Evolutionary conservation across 2,797 vertebrate genomes (phyloP).

Genomic region (Enteromius mattozi): DNA sequence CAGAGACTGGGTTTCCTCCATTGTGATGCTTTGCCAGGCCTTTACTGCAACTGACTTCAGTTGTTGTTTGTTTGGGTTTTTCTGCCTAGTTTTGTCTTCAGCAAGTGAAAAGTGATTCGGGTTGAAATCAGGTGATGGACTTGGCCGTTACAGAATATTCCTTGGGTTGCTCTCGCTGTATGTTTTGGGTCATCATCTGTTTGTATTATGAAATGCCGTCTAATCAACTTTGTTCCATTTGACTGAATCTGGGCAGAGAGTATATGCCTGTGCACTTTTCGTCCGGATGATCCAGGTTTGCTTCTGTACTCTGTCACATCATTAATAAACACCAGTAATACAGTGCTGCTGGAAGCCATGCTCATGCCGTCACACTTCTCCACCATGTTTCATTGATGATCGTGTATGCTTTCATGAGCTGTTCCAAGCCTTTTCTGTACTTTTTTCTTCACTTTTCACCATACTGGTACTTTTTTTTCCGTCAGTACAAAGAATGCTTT

Average conservation of each 20-base stretch:
- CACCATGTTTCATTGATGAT: neutral
- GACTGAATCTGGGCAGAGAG: neutral
- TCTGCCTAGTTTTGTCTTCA: neutral
- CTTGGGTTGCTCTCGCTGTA: neutral
- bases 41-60: neutral
- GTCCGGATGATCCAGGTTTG: neutral
- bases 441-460: neutral
- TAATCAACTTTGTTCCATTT: neutral
- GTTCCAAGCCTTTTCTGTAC: neutral
- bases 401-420: neutral
- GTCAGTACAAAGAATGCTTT: neutral
- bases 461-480: neutral
- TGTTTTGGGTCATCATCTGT: neutral
- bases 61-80: neutral
- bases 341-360: neutral
- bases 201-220: neutral
- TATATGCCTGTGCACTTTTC: neutral
- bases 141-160: neutral
- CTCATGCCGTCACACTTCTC: neutral
- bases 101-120: neutral
- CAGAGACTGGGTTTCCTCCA: neutral
- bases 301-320: neutral
- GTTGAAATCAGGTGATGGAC: neutral
- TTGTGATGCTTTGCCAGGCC: neutral
- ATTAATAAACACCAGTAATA: neutral